Conservation (phyloP, 2,888 invertebrate genomes). For the Notodonta ziczac region DNA sequence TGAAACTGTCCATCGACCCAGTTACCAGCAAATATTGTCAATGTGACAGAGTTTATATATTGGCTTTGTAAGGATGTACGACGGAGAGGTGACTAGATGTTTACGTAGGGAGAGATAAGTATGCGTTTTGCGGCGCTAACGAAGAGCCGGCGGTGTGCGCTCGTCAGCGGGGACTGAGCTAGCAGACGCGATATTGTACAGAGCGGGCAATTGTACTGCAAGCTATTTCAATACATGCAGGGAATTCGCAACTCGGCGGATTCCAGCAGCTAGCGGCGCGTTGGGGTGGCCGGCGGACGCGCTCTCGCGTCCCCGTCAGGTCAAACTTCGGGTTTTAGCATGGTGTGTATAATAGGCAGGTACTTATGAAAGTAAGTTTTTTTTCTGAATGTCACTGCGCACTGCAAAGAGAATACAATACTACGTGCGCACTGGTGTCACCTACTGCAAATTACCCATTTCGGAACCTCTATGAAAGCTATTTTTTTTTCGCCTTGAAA, state of each 20-base stretch:
- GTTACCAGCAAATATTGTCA: slow-evolving; percentile 63
- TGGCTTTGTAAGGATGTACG: slow-evolving; percentile 41
- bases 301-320: slow-evolving; percentile 46
- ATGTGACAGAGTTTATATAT: slow-evolving; percentile 47
- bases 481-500: no score
- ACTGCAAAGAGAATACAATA: no score
- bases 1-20: slow-evolving; percentile 47
- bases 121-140: slow-evolving; percentile 51
- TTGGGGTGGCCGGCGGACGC: slow-evolving; percentile 45
- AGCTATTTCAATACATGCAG: slow-evolving; percentile 78
- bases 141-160: slow-evolving; percentile 62
- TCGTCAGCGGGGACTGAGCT: slow-evolving; percentile 66
- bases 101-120: slow-evolving; percentile 59
- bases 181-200: slow-evolving; percentile 50
- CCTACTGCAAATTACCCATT: no score
- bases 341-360: no score
- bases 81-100: slow-evolving; percentile 52
- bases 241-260: slow-evolving; percentile 75
- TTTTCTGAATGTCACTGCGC: no score
- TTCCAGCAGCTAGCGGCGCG: slow-evolving; percentile 47
- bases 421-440: no score
- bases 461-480: no score
- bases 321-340: slow-evolving; percentile 47
- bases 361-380: no score
- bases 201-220: slow-evolving; percentile 63